Conservation (phyloP, 2,113 vertebrate genomes). For the Ptychochromis oligacanthus region DNA sequence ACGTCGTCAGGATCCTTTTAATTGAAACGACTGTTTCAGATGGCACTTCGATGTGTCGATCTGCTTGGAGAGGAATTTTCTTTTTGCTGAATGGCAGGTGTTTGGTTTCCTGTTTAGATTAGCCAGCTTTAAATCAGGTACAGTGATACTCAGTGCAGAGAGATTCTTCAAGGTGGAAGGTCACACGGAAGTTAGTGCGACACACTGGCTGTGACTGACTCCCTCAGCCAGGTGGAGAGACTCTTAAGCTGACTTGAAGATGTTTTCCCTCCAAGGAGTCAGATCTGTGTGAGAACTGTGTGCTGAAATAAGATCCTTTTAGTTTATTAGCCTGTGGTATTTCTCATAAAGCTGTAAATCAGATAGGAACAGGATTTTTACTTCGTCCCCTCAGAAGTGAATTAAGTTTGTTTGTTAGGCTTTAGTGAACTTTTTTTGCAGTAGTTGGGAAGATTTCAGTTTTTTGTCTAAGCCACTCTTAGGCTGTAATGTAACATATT, state of each 20-base stretch:
- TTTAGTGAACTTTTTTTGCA: not conserved
- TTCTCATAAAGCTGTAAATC: not conserved
- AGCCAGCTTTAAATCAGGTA: conserved; percentile 64
- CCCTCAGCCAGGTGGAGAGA: conserved; percentile 3
- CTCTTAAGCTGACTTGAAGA: not conserved
- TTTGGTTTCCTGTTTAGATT: conserved; percentile 70
- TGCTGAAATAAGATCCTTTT: fast-evolving
- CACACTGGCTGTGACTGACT: conserved; percentile 28
- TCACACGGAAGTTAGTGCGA: conserved; percentile 48
- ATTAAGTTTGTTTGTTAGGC: not conserved
- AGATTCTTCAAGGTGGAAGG: conserved; percentile 53
- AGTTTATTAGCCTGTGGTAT: not conserved
- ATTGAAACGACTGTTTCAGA: conserved; percentile 12
- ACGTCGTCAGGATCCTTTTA: not conserved
- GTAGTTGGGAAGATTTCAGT: not conserved
- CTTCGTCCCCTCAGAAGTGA: not conserved
- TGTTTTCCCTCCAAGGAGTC: conserved; percentile 2
- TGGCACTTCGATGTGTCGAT: conserved; percentile 8
- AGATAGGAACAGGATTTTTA: not conserved
- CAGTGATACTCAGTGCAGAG: conserved; percentile 53
- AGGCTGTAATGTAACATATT: not conserved
- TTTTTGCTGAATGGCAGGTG: conserved; percentile 70
- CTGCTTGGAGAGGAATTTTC: conserved; percentile 37
- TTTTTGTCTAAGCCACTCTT: not conserved
- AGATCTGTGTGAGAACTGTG: not conserved